A percentile compares a stretch with the other conserved stretches of the same genome.
Evolutionary conservation across 2,113 vertebrate species (phyloP).

Genomic region (Leuciscus idus): DNA sequence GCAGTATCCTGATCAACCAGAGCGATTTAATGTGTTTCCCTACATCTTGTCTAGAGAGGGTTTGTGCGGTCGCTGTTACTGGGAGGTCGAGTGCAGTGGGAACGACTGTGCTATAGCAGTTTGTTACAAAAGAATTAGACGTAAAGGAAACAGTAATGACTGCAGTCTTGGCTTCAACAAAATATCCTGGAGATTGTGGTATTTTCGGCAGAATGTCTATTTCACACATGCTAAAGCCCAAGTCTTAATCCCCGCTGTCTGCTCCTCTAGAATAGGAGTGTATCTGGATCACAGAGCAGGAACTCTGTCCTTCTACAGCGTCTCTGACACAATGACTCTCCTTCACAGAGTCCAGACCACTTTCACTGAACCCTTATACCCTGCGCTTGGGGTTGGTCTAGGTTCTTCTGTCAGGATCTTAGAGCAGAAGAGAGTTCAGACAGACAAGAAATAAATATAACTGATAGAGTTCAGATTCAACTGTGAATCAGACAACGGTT

Average conservation of each 20-base stretch:
- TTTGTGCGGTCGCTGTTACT: constrained; percentile 27
- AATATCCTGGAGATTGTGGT: constrained; percentile 61
- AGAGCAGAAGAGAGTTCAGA: too few species aligned
- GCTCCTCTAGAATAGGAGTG: too few species aligned
- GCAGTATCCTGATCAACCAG: constrained; percentile 31
- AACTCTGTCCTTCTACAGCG: neutral
- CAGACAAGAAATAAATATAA: too few species aligned
- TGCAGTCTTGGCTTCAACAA: constrained; percentile 33
- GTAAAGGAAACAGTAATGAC: constrained; percentile 20
- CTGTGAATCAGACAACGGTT: too few species aligned
- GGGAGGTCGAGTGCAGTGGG: constrained; percentile 31
- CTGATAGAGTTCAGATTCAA: too few species aligned
- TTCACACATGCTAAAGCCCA: too few species aligned
- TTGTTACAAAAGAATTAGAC: constrained; percentile 31
- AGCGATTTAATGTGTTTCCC: neutral
- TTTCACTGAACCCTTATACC: constrained; percentile 20
- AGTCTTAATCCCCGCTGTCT: too few species aligned
- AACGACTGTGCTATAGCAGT: neutral
- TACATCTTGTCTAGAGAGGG: constrained; percentile 11
- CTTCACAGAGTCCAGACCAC: constrained; percentile 23
- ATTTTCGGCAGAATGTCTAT: constrained; percentile 60
- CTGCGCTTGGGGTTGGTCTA: neutral
- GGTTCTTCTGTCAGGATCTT: neutral
- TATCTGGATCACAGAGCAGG: too few species aligned
- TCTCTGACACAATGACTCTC: neutral